phyloP scores from a whole-genome alignment of 2,797 vertebrate genomes.

The Calcarius lapponicus region DNA sequence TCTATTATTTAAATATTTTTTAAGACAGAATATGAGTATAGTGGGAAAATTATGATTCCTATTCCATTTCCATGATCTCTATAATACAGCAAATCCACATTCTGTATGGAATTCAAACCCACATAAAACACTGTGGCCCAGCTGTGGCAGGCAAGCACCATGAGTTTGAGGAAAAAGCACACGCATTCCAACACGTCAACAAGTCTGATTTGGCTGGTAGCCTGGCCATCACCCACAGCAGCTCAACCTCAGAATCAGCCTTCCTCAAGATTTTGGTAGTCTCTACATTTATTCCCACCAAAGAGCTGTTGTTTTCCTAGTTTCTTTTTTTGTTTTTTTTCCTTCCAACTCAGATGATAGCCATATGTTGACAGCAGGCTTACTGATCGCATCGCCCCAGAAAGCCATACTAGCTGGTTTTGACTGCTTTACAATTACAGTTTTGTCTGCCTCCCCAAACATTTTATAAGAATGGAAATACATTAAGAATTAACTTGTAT shows the following conservation, averaged over 20 bases:
- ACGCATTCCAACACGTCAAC: rapidly evolving
- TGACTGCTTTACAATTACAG: not conserved
- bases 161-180: not conserved
- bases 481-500: not conserved
- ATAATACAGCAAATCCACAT: not conserved
- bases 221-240: not conserved
- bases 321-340: not conserved
- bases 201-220: not conserved
- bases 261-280: not conserved
- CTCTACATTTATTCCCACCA: not conserved
- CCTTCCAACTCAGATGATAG: not conserved
- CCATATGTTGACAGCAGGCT: not conserved
- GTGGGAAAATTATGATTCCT: not conserved
- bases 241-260: not conserved
- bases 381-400: rapidly evolving
- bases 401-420: not conserved
- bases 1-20: not conserved
- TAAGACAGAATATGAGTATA: rapidly evolving
- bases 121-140: not conserved
- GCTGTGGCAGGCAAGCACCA: not conserved
- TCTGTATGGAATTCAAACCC: not conserved
- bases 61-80: not conserved
- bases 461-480: not conserved
- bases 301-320: not conserved
- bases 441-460: not conserved